Conservation (phyloP, 2,797 vertebrate genomes). For the Tinamus major region DNA sequence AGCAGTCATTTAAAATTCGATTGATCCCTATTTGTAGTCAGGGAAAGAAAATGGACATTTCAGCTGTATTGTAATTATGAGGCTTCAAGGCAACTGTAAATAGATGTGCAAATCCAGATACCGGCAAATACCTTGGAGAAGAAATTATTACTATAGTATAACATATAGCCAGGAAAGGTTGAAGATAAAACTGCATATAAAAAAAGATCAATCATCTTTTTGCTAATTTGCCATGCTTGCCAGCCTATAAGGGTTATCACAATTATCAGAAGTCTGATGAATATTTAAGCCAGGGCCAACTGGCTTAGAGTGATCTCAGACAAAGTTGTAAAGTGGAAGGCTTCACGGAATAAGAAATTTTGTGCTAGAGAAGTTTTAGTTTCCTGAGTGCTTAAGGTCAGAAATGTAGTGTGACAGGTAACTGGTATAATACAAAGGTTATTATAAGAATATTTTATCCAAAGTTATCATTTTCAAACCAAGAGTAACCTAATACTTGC, state of each 20-base stretch:
- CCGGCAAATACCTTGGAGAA: conserved; percentile 81
- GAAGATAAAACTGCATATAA: conserved; percentile 82
- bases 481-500: not conserved
- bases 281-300: conserved; percentile 72
- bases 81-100: conserved; percentile 85
- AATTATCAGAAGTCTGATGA: conserved; percentile 79
- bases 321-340: conserved; percentile 23
- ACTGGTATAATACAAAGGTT: not conserved
- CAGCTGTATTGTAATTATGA: conserved; percentile 87
- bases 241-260: conserved; percentile 81
- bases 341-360: conserved; percentile 26
- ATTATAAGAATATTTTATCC: not conserved
- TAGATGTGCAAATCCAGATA: conserved; percentile 83
- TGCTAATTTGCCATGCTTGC: conserved; percentile 78
- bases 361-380: not conserved
- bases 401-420: not conserved
- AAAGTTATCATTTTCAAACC: not conserved
- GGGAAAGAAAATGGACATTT: conserved; percentile 86
- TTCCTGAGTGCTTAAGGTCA: conserved; percentile 26
- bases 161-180: conserved; percentile 80
- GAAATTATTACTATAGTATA: conserved; percentile 80
- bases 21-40: conserved; percentile 88
- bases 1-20: conserved; percentile 89
- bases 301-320: conserved; percentile 54
- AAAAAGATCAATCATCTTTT: conserved; percentile 84